Conservation (phyloP, 2,113 vertebrate species). For the Asarcornis scutulata region DNA sequence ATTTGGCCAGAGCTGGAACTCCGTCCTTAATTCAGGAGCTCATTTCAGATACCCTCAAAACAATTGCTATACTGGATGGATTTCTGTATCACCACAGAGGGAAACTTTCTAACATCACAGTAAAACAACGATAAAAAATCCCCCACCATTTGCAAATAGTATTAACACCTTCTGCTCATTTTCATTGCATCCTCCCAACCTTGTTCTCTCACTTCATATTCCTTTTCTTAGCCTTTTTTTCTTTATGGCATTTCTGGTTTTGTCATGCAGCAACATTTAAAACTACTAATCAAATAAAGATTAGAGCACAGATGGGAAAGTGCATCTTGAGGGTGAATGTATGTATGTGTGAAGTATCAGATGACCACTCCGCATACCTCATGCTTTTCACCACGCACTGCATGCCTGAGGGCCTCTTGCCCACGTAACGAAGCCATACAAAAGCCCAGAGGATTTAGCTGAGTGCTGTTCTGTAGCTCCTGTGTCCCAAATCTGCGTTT, state of each 20-base stretch:
- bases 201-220: neutral
- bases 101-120: neutral
- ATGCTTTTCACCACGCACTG: neutral
- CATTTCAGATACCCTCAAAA: neutral
- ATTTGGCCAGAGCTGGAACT: neutral
- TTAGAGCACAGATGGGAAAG: neutral
- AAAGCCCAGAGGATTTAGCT: neutral
- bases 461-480: neutral
- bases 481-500: neutral
- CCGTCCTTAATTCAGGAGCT: neutral
- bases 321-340: slow-evolving; percentile 60
- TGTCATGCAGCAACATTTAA: neutral
- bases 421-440: fast-evolving
- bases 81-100: neutral
- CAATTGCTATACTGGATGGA: neutral
- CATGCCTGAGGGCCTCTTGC: neutral
- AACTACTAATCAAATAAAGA: slow-evolving; percentile 43
- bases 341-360: neutral
- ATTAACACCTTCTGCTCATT: slow-evolving; percentile 16
- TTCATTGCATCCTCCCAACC: neutral
- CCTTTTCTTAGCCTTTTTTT: slow-evolving; percentile 48
- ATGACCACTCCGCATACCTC: neutral
- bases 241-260: slow-evolving; percentile 37
- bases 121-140: neutral
- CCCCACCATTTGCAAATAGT: neutral